A percentile compares a stretch with the other conserved stretches of the same genome.
Conservation (phyloP, 2,797 vertebrate species). For the Chelon labrosus region DNA sequence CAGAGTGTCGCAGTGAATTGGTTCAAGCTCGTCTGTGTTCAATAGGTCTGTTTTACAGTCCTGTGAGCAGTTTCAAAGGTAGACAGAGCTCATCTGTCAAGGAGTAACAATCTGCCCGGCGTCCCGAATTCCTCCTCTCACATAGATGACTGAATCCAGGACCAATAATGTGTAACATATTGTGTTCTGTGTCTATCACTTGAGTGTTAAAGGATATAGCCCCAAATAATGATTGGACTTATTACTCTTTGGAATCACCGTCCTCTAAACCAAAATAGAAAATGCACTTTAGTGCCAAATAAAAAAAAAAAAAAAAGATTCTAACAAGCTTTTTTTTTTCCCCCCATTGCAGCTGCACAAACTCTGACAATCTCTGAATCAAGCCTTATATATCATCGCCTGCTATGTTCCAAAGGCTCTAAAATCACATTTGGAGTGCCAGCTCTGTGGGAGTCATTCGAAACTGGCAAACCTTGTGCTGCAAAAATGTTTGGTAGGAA, state of each 20-base stretch:
- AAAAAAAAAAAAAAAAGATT: slow-evolving; percentile 17
- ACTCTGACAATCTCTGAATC: slow-evolving; percentile 52
- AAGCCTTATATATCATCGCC: slow-evolving; percentile 51
- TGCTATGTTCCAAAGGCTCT: slow-evolving; percentile 47
- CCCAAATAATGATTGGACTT: slow-evolving; percentile 40
- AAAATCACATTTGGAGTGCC: slow-evolving; percentile 57
- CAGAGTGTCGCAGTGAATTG: slow-evolving; percentile 79
- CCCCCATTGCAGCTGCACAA: slow-evolving; percentile 41
- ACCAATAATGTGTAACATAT: slow-evolving; percentile 55
- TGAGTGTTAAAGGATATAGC: slow-evolving; percentile 53
- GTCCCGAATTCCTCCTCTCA: slow-evolving; percentile 62
- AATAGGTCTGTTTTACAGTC: slow-evolving; percentile 81
- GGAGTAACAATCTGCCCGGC: slow-evolving; percentile 72
- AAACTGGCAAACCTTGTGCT: slow-evolving; percentile 40
- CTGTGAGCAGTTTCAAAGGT: slow-evolving; percentile 80
- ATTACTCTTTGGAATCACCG: slow-evolving; percentile 42
- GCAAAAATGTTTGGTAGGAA: slow-evolving; percentile 45
- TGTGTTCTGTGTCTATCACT: slow-evolving; percentile 51
- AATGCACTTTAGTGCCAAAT: slow-evolving; percentile 34
- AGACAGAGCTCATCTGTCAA: slow-evolving; percentile 81
- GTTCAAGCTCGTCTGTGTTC: slow-evolving; percentile 79
- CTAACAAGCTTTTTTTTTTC: slow-evolving; percentile 21
- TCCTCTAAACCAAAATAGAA: slow-evolving; percentile 41
- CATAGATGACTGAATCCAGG: slow-evolving; percentile 63
- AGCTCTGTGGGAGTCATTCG: slow-evolving; percentile 38